Percentiles rank a stretch among this genome's conserved stretches.
Conservation (phyloP, 2,113 vertebrate species). For the Aegypius monachus region DNA sequence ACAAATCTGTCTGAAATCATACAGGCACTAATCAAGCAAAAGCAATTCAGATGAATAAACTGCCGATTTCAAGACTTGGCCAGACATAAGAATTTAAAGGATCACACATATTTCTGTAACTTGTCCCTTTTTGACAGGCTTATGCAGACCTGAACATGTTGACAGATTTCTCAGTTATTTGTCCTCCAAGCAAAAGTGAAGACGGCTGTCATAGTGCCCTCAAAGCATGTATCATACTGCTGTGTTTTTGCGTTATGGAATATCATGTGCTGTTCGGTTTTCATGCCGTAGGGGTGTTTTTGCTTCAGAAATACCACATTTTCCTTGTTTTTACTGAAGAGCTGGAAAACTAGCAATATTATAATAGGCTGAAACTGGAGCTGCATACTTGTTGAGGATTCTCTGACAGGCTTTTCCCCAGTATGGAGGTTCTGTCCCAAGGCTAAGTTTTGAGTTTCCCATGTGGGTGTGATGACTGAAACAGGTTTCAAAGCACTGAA, state of each 20-base stretch:
- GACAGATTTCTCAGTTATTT: background rate
- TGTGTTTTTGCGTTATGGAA: background rate
- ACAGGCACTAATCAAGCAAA: background rate
- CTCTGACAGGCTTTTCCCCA: background rate
- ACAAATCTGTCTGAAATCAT: background rate
- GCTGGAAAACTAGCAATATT: background rate
- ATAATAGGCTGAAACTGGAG: background rate
- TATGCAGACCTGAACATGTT: background rate
- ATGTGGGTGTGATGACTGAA: background rate
- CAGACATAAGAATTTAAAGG: background rate
- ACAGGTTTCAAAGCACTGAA: background rate
- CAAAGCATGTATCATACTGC: background rate
- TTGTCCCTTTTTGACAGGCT: background rate
- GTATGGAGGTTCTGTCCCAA: background rate
- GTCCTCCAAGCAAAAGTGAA: background rate
- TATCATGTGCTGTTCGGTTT: background rate
- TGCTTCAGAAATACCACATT: background rate
- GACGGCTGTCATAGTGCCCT: too few relatives aligned
- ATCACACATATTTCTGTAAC: background rate
- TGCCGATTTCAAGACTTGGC: background rate
- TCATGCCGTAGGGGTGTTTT: background rate
- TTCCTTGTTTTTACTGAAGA: background rate
- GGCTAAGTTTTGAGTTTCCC: background rate
- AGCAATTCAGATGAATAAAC: background rate
- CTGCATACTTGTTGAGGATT: background rate